Percentiles rank a stretch among this genome's conserved stretches.
Conservation (phyloP, 2,797 vertebrate species). For the Pseudotriccus pelzelni region DNA sequence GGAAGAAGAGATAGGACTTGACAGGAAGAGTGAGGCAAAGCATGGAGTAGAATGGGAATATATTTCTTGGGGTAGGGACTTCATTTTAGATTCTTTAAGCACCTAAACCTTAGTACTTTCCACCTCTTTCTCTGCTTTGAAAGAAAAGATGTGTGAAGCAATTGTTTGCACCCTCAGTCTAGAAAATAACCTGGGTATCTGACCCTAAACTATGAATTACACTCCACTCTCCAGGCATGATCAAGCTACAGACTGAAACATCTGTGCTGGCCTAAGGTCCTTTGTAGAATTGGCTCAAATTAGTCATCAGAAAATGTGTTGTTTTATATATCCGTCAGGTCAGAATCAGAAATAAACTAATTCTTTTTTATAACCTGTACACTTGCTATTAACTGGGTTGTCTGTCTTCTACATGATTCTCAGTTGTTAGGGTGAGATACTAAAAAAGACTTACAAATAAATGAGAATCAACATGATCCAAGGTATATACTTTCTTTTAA, state of each 20-base stretch:
- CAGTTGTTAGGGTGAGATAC: neutral
- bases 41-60: neutral
- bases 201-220: neutral
- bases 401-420: neutral
- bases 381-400: neutral
- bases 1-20: neutral
- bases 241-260: neutral
- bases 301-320: neutral
- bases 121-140: neutral
- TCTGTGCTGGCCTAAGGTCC: no score
- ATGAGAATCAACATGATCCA: neutral
- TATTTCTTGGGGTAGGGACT: neutral
- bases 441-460: neutral
- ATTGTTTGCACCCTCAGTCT: neutral
- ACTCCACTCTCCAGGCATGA: neutral
- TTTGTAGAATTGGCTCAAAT: neutral
- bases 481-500: neutral
- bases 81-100: neutral
- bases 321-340: neutral
- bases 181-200: neutral
- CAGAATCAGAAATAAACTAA: neutral
- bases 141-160: neutral
- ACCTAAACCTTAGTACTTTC: neutral
- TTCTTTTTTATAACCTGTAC: neutral
- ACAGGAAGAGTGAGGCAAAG: neutral